A percentile compares a stretch with the other conserved stretches of the same genome.
phyloP scores from a whole-genome alignment of 2,797 vertebrate genomes.

The Megaceryle alcyon region DNA sequence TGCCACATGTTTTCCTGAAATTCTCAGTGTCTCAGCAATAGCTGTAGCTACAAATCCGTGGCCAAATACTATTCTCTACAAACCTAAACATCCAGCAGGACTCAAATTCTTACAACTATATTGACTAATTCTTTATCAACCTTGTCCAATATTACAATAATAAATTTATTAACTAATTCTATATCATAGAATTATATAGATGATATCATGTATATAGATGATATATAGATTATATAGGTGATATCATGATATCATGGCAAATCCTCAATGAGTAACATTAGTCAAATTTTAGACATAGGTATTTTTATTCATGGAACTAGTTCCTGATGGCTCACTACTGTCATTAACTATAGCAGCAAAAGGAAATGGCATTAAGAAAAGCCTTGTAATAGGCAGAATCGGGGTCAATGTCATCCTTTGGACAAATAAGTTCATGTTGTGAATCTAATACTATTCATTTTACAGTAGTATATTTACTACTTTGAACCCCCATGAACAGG shows the following conservation, averaged over 20 bases:
- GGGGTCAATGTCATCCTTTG: background rate
- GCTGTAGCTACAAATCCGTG: background rate
- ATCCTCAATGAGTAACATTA: background rate
- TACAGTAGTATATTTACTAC: background rate
- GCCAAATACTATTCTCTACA: background rate
- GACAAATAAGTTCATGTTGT: background rate
- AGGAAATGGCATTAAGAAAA: background rate
- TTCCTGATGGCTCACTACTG: background rate
- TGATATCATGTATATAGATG: background rate
- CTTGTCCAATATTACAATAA: background rate
- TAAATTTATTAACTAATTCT: background rate
- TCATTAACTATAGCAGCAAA: background rate
- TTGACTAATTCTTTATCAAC: background rate
- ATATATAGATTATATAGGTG: background rate
- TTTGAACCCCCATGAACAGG: accelerated
- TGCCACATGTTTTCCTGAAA: background rate
- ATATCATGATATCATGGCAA: background rate
- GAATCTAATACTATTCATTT: background rate
- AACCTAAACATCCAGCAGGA: background rate
- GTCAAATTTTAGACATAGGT: background rate
- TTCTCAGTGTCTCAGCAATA: background rate
- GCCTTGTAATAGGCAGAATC: background rate
- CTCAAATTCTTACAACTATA: background rate
- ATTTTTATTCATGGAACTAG: background rate
- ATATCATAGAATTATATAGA: background rate